phyloP scores from a whole-genome alignment of 2,888 invertebrate species.

The Meghimatium bilineatum region DNA sequence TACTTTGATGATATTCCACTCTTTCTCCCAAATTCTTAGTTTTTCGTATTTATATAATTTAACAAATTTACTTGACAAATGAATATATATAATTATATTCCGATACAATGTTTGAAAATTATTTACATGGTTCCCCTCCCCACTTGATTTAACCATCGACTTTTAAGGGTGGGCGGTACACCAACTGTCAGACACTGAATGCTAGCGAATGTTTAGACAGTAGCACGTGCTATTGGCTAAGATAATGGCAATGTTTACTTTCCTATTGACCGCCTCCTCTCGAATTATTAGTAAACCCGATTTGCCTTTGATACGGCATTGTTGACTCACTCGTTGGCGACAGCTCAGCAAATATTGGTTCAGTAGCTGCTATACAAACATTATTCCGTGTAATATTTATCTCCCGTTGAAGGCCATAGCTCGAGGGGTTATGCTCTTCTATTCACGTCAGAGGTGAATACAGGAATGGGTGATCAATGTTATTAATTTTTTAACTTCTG shows the following conservation, averaged over 20 bases:
- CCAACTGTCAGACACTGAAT: constrained; percentile 5
- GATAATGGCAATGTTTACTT: constrained; percentile 47
- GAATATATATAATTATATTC: too few relatives aligned
- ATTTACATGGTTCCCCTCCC: not conserved
- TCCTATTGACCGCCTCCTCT: constrained; percentile 42
- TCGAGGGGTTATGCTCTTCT: constrained; percentile 36
- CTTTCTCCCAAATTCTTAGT: too few relatives aligned
- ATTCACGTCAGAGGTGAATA: constrained; percentile 25
- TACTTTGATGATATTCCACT: too few relatives aligned
- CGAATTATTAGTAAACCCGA: constrained; percentile 38
- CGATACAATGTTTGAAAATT: too few relatives aligned
- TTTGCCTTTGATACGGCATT: constrained; percentile 47
- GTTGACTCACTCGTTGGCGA: constrained; percentile 52
- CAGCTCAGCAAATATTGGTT: constrained; percentile 53
- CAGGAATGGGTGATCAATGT: not conserved
- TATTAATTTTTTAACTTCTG: not conserved
- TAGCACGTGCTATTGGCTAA: constrained; percentile 38
- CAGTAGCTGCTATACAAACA: constrained; percentile 46
- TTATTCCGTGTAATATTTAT: constrained; percentile 53
- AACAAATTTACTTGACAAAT: too few relatives aligned
- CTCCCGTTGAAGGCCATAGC: constrained; percentile 41
- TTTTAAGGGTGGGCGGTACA: not conserved
- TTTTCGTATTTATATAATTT: too few relatives aligned
- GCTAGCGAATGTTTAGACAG: constrained; percentile 36
- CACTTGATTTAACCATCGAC: not conserved